Evolutionary conservation across 2,888 invertebrate species (phyloP), one percentile per base, ranked within the genome.

Genomic region (Icerya purchasi): DNA sequence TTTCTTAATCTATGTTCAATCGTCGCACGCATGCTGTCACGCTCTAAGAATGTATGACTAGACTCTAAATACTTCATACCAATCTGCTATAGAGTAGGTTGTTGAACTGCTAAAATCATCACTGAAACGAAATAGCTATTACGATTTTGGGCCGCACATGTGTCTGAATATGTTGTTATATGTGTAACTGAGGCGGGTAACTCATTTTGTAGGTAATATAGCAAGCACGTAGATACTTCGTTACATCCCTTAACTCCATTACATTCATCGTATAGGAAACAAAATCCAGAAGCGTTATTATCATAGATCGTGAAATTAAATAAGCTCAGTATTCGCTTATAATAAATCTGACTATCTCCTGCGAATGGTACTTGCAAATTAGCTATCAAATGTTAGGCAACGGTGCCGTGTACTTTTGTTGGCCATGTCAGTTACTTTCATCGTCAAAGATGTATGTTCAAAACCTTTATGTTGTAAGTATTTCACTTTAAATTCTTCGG

Each of bases 121-220:
- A 55, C 49, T n/a, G 22, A 2, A 2, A 22, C 49, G 3, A 56
- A 21, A 49, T 56, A 50, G 1, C 49, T 56, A 14, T 56, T 56
- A 3, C 36, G 21, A 21, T 49, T 55, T 25, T 55, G 25, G 18
- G 21, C 19, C 18, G 36, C n/a, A 55, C 55, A 55, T 18, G 55
- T 55, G n/a, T 55, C 55, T 25, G 55, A 55, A 55, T 55, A 55
- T 36, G 55, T 55, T 22, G 51, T 56, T 1, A 50, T 3, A 50
- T 56, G 56, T 8, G 18, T 20, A 21, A 49, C 22, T 3, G 23
- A 22, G 22, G 36, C 50, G 22, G 21, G 21, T 36, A 56, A 10
- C 20, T 36, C n/a, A 19, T 49, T 50, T 14, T 19, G 18, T 22
- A 56, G 22, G n/a, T 56, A 21, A 22, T 36, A 49, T 8, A n/a